A percentile compares a stretch with the other conserved stretches of the same genome.
Evolutionary conservation across 2,888 invertebrate genomes (phyloP).

Genomic region (Drosophila emarginata): DNA sequence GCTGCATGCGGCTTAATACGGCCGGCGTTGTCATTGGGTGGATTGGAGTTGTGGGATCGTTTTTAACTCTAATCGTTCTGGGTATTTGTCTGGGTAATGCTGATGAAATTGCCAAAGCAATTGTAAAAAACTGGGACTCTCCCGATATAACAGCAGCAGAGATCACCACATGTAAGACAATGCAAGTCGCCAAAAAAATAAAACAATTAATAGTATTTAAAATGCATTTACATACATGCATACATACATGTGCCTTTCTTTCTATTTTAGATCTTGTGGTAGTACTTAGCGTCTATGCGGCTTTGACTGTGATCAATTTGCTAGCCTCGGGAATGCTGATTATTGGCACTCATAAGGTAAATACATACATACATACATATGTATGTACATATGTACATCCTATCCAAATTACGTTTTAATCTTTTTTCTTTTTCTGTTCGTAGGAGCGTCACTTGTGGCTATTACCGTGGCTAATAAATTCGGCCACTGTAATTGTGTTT

Average conservation of each 20-base stretch:
- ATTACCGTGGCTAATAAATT: not conserved
- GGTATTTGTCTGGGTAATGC: constrained; percentile 47
- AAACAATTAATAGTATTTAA: too few relatives aligned
- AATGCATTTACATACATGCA: too few relatives aligned
- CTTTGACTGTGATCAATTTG: not conserved
- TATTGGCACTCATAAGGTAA: not conserved
- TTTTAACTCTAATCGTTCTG: constrained; percentile 56
- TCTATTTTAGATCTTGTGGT: not conserved
- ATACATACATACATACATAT: too few relatives aligned
- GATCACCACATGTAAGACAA: constrained; percentile 9
- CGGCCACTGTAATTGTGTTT: not conserved
- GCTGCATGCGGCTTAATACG: constrained; percentile 76
- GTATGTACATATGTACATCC: not conserved
- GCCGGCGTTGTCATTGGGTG: constrained; percentile 80
- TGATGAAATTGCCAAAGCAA: constrained; percentile 46
- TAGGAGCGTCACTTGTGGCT: not conserved
- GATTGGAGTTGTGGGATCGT: constrained; percentile 68
- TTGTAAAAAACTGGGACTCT: not conserved
- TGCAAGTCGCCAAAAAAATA: too few relatives aligned
- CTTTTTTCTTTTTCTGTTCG: not conserved
- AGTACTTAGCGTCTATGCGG: not conserved
- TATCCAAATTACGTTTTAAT: not conserved
- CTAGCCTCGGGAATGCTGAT: not conserved
- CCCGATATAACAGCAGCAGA: not conserved
- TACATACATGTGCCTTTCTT: not conserved